These are phyloP conservation scores for Tridacna crocea DNA, from an alignment of 2,888 invertebrate species.

Conservation along the genomic window DNA sequence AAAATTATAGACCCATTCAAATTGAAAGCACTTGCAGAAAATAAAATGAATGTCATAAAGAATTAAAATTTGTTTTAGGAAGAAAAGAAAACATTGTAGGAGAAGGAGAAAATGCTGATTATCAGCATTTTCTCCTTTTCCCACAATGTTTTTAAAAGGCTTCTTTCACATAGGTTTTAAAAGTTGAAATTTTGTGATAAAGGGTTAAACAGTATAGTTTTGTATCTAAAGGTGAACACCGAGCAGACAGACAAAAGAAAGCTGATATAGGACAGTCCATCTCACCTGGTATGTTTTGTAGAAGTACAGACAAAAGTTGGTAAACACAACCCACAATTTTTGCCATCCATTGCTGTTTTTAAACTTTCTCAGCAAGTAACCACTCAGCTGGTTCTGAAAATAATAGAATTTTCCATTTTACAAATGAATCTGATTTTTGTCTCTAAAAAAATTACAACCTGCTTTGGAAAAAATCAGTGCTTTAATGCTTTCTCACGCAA, in stretches of 20 bases:
- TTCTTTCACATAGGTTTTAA: no score
- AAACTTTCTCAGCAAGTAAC: constrained; percentile 97
- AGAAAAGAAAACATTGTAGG: neutral
- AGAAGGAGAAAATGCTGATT: neutral
- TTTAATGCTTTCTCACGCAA: no score
- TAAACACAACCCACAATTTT: constrained; percentile 99
- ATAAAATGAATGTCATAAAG: no score
- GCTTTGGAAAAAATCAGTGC: no score
- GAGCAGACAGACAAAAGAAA: neutral
- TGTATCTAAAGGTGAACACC: no score
- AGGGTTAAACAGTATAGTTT: no score
- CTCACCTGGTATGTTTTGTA: constrained; percentile 95
- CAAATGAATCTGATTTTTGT: no score
- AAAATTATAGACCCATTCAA: no score
- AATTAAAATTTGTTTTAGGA: neutral
- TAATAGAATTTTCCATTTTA: no score
- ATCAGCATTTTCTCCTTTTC: neutral
- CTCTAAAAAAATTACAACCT: no score
- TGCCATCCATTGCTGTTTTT: constrained; percentile 99
- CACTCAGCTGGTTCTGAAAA: constrained; percentile 90
- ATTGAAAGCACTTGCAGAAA: no score
- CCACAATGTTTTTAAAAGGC: neutral
- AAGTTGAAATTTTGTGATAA: neutral
- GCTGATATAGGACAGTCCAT: neutral
- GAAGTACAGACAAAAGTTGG: constrained; percentile 98